A percentile compares a stretch with the other conserved stretches of the same genome.
phyloP scores from a whole-genome alignment of 1,140 invertebrate genomes.

The Brachionus plicatilis region DNA sequence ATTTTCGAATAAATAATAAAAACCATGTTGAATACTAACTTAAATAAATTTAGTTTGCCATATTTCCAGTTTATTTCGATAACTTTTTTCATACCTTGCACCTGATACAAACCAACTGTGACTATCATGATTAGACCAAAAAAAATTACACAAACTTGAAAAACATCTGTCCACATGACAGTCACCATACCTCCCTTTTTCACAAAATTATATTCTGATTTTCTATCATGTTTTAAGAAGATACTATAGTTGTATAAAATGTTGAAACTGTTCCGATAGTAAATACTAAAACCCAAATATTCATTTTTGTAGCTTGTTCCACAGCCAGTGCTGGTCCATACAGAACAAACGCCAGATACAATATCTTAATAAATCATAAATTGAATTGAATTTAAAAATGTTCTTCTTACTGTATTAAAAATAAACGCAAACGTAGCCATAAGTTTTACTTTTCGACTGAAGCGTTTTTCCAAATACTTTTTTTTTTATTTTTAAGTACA shows the following conservation, averaged over 20 bases:
- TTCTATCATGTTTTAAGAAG: neutral
- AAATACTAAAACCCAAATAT: constrained; percentile 68
- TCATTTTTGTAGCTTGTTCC: constrained; percentile 65
- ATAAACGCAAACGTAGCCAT: constrained; percentile 46
- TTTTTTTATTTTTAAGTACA: neutral
- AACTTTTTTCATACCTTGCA: neutral
- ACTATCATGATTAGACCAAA: constrained; percentile 69
- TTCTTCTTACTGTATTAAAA: constrained; percentile 44
- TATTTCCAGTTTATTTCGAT: neutral
- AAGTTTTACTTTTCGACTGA: constrained; percentile 45
- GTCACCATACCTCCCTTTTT: constrained; percentile 80
- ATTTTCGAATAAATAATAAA: too few species aligned
- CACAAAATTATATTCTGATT: neutral
- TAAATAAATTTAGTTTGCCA: neutral
- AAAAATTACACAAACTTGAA: constrained; percentile 79
- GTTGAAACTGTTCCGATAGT: constrained; percentile 75
- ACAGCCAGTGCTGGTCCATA: constrained; percentile 85
- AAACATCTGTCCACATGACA: constrained; percentile 78
- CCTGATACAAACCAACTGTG: neutral
- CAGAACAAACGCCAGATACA: constrained; percentile 86
- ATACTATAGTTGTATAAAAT: constrained; percentile 70
- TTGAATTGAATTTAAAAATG: neutral
- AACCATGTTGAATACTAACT: neutral
- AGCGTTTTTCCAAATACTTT: constrained; percentile 69
- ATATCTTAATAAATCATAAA: constrained; percentile 53